Percentiles rank a stretch among this genome's conserved stretches.
phyloP scores from a whole-genome alignment of 2,888 invertebrate species.

The Meta bourneti region DNA sequence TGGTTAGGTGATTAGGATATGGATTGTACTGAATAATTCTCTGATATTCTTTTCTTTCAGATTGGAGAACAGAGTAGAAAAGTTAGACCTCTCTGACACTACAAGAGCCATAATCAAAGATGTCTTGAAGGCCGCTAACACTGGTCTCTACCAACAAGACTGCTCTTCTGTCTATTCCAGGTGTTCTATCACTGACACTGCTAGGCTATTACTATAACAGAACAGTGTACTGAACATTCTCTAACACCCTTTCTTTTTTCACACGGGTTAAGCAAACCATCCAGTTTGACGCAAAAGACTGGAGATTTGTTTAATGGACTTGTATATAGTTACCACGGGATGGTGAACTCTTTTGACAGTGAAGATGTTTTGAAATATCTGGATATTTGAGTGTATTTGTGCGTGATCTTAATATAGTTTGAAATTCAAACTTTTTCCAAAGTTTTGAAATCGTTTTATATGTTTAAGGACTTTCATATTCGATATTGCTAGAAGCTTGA shows the following conservation, averaged over 20 bases:
- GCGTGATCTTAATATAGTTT: too few species aligned
- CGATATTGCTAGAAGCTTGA: too few species aligned
- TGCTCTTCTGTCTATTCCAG: conserved; percentile 62
- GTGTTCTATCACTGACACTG: conserved; percentile 37
- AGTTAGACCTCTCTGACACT: conserved; percentile 52
- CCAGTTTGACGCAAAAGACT: neutral
- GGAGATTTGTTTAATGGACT: neutral
- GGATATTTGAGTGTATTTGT: too few species aligned
- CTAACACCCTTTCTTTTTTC: neutral
- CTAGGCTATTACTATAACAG: neutral
- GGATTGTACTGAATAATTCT: neutral
- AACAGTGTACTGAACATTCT: neutral
- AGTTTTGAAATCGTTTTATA: too few species aligned
- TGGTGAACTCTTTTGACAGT: neutral
- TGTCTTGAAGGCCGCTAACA: conserved; percentile 73
- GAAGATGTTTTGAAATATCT: neutral
- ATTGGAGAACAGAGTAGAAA: conserved; percentile 67
- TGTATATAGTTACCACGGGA: neutral
- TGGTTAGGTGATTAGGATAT: too few species aligned
- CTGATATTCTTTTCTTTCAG: conserved; percentile 16
- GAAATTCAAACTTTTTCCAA: too few species aligned
- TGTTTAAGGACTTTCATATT: too few species aligned
- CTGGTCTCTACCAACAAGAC: conserved; percentile 71
- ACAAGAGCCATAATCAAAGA: conserved; percentile 72
- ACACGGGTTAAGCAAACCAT: neutral